Evolutionary conservation across 2,888 invertebrate genomes (phyloP), one percentile per base, ranked within the genome.

Genomic region (Lepidochrysops patricia): DNA sequence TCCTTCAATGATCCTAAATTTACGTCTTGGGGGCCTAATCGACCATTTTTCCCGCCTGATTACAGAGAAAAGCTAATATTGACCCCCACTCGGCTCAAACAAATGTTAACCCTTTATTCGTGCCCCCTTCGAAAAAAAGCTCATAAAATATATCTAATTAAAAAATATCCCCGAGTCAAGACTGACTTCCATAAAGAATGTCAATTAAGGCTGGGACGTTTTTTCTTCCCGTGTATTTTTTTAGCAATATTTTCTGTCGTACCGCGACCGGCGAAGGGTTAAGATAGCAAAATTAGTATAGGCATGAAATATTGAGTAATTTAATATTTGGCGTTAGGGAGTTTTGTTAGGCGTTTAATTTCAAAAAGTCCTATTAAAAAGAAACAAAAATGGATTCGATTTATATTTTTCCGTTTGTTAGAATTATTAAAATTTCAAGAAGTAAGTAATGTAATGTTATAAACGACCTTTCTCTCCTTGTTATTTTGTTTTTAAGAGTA

Each of bases 101-200:
- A 88, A 88, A 88, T 88, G 87, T 83, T 87, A 88, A 89, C 88
- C 89, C 87, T 86, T 87, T 84, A 83, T 81, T 81, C 80, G 76
- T 75, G 74, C 82, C 85, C 85, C 86, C 80, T 88, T 84, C 77
- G 82, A 79, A 87, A 89, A 88, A 88, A 89, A 84, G 73, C 80
- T 80, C 89, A 89, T 90, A 90, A 90, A 90, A 90, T 90, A 90
- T 90, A 90, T 89, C 89, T 90, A 90, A 90, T 90, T 90, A 90
- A 89, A 90, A 90, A 90, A 90, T 89, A 89, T 89, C 85, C 89
- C 80, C 81, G 80, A 82, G 80, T 84, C 81, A 84, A 87, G 87
- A 80, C 88, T 87, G 88, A 86, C 89, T 87, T 78, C 82, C 88
- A 88, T 90, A 90, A 90, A 90, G 90, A 90, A 90, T 89, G 90